Base-by-base conservation (phyloP, 2,888 invertebrate genomes). In the Callyntrura guangdongensis region DNA sequence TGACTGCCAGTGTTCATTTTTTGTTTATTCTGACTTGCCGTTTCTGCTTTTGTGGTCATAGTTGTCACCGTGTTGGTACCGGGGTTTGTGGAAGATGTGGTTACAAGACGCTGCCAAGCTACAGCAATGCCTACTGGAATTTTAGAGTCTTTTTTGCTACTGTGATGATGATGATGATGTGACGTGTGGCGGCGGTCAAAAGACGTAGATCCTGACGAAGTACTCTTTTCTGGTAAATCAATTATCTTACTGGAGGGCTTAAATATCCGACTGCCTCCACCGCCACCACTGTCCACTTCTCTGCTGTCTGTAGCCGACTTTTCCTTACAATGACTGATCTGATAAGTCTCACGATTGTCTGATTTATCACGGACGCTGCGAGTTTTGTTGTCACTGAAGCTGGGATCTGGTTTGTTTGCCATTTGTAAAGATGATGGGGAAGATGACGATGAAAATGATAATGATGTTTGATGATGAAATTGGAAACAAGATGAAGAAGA, bases 91-190 rank as follows among this genome's bases (percentile, higher is more conserved):
- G 90, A 77, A 1, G 91, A 81, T 61, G 89, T 93, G 14, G 92
- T 92, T 11, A 92, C 93, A n/a, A 91, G 91, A 20, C 94, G 61
- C 82, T 93, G 93, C 93, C 93, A 93, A 49, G 93, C 93, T 14
- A 93, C 94, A 17, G 93, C 94, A 87, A 93, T 94, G 8, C 94
- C 94, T 9, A 94, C 92, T 11, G 94, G 94, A 47, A 93, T 94
- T 59, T 86, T 90, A 14, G 91, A 86, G 12, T 86, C 91, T 87
- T 92, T 91, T 1, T 79, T 81, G 20, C 67, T 64, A 61, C 77
- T 47, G 85, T 90, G 89, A 84, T 85, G 53, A 67, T 81, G 81
- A 64, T 67, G 67, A 9, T 77, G 64, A 27, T 77, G 77, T 11
- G 45, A 22, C n/a, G 36, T 25, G 11, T 85, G 74, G 27, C 61